Conservation (phyloP, 2,797 vertebrate genomes). For the Enteromius argenteus region DNA sequence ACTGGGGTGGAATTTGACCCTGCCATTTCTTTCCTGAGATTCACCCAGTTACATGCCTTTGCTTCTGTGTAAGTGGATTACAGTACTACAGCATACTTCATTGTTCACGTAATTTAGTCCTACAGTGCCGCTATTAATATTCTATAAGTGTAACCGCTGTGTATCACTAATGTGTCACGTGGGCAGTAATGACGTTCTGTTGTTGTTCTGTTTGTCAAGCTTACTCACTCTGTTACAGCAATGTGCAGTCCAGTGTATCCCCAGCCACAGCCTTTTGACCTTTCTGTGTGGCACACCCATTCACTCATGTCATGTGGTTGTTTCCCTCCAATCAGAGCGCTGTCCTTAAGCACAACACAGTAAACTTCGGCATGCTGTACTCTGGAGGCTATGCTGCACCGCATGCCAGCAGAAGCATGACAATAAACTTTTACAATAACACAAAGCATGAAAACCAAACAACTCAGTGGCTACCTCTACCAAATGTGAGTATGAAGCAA, state of each 20-base stretch:
- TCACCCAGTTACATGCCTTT: constrained; percentile 3
- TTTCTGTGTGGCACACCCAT: constrained; percentile 64
- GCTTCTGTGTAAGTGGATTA: constrained; percentile 42
- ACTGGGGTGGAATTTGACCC: constrained; percentile 5
- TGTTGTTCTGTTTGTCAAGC: constrained; percentile 79
- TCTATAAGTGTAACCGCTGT: constrained; percentile 55
- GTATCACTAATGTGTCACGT: constrained; percentile 76
- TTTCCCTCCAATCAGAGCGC: constrained; percentile 99
- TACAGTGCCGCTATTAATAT: constrained; percentile 49
- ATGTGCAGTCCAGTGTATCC: constrained; percentile 71
- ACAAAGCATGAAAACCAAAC: constrained; percentile 97
- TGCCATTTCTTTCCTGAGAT: constrained; percentile 32
- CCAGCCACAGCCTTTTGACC: constrained; percentile 60
- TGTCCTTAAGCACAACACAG: constrained; percentile 99
- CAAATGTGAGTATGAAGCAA: constrained; percentile 93
- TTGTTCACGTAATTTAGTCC: constrained; percentile 45
- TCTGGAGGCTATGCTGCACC: constrained; percentile 97
- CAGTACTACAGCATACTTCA: constrained; percentile 25
- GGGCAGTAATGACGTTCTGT: constrained; percentile 69
- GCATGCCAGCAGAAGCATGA: constrained; percentile 97
- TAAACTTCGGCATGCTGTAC: constrained; percentile 99
- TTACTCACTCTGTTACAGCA: constrained; percentile 78
- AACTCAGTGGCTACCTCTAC: constrained; percentile 98
- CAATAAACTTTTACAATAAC: constrained; percentile 99
- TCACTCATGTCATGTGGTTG: constrained; percentile 95